Conservation (phyloP, 2,797 vertebrate species). For the Pelobates cultripes region DNA sequence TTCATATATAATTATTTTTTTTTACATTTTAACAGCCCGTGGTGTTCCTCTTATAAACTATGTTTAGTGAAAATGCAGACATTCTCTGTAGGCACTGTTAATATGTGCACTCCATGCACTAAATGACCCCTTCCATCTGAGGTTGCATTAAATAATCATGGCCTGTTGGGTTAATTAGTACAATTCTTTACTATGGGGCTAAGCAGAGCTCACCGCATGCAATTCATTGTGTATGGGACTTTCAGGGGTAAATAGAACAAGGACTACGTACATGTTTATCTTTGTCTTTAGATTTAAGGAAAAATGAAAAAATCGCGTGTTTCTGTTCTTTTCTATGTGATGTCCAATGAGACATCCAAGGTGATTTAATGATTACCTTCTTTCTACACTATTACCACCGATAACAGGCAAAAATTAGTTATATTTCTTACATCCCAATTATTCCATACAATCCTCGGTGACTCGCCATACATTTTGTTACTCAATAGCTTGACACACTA, state of each 20-base stretch:
- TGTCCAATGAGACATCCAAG: too few species aligned
- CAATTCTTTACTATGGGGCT: not conserved
- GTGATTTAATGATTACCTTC: too few species aligned
- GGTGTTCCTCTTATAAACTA: not conserved
- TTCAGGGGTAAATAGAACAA: not conserved
- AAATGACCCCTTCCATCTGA: not conserved
- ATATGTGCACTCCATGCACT: not conserved
- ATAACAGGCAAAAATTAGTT: too few species aligned
- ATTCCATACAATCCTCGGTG: too few species aligned
- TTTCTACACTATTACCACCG: too few species aligned
- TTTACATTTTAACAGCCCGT: not conserved
- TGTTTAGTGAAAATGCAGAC: not conserved
- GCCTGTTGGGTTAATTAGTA: not conserved
- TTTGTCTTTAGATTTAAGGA: too few species aligned
- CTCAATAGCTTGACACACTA: too few species aligned
- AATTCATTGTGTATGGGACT: not conserved
- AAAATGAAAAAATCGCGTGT: too few species aligned
- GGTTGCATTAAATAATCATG: not conserved
- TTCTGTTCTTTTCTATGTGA: too few species aligned
- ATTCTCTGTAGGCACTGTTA: not conserved
- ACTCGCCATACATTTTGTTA: too few species aligned
- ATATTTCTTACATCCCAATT: too few species aligned
- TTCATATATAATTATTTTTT: not conserved
- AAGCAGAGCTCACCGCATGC: not conserved
- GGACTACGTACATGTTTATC: too few species aligned